Evolutionary conservation across 2,888 invertebrate genomes (phyloP).

Genomic region (Ischnura elegans): DNA sequence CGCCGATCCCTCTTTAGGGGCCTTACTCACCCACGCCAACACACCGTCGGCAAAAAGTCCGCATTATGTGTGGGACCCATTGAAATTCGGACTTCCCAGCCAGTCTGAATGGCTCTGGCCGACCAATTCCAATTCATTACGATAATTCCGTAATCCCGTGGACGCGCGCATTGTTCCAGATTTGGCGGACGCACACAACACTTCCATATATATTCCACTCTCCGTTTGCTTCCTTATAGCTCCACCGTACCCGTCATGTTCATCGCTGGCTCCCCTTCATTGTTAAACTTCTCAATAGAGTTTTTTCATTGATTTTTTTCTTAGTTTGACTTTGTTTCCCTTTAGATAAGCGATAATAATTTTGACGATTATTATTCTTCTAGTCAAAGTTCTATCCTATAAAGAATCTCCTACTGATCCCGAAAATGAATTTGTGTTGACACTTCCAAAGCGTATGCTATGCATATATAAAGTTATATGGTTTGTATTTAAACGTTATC

Average conservation of each 20-base stretch:
- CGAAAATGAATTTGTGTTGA: too few relatives aligned
- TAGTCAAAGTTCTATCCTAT: too few relatives aligned
- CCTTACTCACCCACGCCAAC: background rate
- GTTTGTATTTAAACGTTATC: too few relatives aligned
- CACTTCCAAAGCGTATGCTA: too few relatives aligned
- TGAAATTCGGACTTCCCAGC: background rate
- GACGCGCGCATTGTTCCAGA: slow-evolving; percentile 41
- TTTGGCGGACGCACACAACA: background rate
- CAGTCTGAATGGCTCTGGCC: background rate
- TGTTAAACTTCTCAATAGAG: too few relatives aligned
- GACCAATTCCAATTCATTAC: slow-evolving; percentile 56
- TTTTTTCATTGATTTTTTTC: too few relatives aligned
- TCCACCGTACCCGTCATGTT: background rate
- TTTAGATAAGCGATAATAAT: too few relatives aligned
- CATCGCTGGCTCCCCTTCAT: background rate
- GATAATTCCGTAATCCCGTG: slow-evolving; percentile 40
- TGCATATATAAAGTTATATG: too few relatives aligned
- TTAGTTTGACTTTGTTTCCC: too few relatives aligned
- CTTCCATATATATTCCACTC: too few relatives aligned
- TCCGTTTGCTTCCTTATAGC: background rate
- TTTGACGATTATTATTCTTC: too few relatives aligned
- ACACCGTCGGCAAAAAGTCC: background rate
- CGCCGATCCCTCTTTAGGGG: background rate
- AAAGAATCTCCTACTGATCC: too few relatives aligned
- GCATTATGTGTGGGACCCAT: background rate